phyloP scores from a whole-genome alignment of 2,113 vertebrate species.

The Haemorhous mexicanus region DNA sequence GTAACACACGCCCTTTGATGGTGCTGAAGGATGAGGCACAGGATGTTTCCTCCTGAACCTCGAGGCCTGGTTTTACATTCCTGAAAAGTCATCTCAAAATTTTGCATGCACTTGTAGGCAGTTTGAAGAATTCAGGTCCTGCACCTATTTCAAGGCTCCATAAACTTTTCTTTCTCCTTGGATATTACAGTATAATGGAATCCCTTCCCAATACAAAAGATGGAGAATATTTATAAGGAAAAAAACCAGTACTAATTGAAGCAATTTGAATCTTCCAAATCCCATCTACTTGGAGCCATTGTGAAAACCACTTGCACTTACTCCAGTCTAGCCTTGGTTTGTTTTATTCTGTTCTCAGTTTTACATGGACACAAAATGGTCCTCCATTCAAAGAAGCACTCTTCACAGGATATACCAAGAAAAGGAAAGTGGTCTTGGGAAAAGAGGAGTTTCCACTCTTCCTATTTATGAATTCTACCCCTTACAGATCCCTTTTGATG shows the following conservation, averaged over 20 bases:
- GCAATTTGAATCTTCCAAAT: background rate
- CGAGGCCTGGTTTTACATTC: background rate
- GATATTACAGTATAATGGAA: background rate
- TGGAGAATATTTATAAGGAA: background rate
- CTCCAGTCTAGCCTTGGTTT: background rate
- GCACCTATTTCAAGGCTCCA: background rate
- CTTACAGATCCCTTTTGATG: background rate
- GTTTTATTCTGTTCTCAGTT: background rate
- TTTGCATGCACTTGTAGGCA: background rate
- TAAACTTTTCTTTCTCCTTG: background rate
- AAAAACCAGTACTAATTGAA: background rate
- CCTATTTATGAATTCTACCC: background rate
- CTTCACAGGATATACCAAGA: background rate
- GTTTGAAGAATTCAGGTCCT: background rate
- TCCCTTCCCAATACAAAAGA: background rate
- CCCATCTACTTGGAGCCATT: background rate
- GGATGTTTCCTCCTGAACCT: background rate
- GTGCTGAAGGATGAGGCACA: background rate
- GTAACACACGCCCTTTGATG: background rate
- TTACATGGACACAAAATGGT: background rate
- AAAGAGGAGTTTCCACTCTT: background rate
- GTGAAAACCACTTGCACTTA: background rate
- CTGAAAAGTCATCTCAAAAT: background rate
- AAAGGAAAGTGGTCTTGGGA: background rate
- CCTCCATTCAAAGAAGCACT: background rate